Percentiles rank a stretch among this genome's conserved stretches.
phyloP scores from a whole-genome alignment of 2,888 invertebrate species.

The Leptinotarsa haldemani region DNA sequence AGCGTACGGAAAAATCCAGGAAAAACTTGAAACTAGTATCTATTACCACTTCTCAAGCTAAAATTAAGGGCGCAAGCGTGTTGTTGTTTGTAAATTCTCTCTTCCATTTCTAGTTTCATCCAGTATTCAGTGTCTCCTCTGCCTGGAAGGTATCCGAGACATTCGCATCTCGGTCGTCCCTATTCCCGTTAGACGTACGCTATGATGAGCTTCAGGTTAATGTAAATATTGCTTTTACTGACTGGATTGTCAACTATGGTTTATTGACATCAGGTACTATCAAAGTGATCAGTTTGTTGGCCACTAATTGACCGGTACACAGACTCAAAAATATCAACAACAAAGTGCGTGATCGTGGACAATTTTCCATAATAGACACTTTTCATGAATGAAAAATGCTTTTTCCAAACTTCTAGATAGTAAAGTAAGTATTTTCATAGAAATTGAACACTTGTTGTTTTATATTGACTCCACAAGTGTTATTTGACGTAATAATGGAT shows the following conservation, averaged over 20 bases:
- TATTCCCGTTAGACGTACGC: slow-evolving; percentile 35
- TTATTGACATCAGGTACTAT: neutral
- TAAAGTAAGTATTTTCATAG: slow-evolving; percentile 12
- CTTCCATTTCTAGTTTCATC: slow-evolving; percentile 39
- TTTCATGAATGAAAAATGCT: neutral
- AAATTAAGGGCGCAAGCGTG: slow-evolving; percentile 47
- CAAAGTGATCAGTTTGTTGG: neutral
- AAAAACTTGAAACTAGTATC: slow-evolving; percentile 41
- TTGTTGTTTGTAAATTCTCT: slow-evolving; percentile 46
- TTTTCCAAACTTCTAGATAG: neutral
- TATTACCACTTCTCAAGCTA: slow-evolving; percentile 43
- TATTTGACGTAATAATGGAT: neutral
- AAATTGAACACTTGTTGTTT: neutral
- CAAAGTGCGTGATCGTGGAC: slow-evolving; percentile 14
- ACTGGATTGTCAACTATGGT: neutral
- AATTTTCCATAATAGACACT: neutral
- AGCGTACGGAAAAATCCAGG: slow-evolving; percentile 35
- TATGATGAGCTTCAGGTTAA: slow-evolving; percentile 30
- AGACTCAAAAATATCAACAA: neutral
- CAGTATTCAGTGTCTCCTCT: slow-evolving; percentile 48
- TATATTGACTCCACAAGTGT: neutral
- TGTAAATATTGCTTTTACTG: neutral
- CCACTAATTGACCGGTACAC: neutral
- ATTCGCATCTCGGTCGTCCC: slow-evolving; percentile 39
- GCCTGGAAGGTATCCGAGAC: slow-evolving; percentile 44